Evolutionary conservation across 2,888 invertebrate genomes (phyloP).

Genomic region (Eupelmus urozonus): DNA sequence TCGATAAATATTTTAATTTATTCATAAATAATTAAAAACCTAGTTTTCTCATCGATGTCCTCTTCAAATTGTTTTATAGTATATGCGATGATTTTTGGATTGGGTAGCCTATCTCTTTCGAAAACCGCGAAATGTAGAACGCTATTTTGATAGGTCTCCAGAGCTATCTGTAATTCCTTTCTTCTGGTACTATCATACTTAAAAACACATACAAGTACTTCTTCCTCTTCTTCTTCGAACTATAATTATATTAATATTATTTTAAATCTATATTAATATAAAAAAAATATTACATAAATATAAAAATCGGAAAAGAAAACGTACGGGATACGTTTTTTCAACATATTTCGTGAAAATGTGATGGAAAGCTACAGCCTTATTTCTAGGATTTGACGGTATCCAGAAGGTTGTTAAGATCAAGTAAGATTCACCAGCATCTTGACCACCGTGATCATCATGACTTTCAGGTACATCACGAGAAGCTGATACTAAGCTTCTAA

Average conservation of each 20-base stretch:
- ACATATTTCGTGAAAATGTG: slow-evolving; percentile 72
- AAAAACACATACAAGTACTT: slow-evolving; percentile 72
- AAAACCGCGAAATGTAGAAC: slow-evolving; percentile 73
- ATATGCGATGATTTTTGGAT: slow-evolving; percentile 70
- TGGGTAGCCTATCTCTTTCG: slow-evolving; percentile 72
- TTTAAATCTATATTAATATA: not conserved
- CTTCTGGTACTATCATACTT: slow-evolving; percentile 73
- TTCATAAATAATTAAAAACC: slow-evolving; percentile 63
- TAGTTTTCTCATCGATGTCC: slow-evolving; percentile 67
- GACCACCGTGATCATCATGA: not conserved
- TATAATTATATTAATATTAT: slow-evolving; percentile 53
- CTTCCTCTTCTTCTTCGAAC: slow-evolving; percentile 72
- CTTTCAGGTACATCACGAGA: not conserved
- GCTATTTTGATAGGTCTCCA: slow-evolving; percentile 71
- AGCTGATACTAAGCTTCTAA: not conserved
- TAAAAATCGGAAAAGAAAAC: not conserved
- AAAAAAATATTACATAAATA: too few relatives aligned
- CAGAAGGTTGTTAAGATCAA: slow-evolving; percentile 65
- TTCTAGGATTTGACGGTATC: slow-evolving; percentile 71
- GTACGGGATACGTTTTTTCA: slow-evolving; percentile 70
- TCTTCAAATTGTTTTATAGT: slow-evolving; percentile 71
- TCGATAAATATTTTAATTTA: not conserved
- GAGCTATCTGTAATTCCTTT: slow-evolving; percentile 71
- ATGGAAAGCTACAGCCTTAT: slow-evolving; percentile 70
- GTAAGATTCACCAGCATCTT: not conserved